phyloP scores from a whole-genome alignment of 2,113 vertebrate genomes.

The Melozone crissalis region DNA sequence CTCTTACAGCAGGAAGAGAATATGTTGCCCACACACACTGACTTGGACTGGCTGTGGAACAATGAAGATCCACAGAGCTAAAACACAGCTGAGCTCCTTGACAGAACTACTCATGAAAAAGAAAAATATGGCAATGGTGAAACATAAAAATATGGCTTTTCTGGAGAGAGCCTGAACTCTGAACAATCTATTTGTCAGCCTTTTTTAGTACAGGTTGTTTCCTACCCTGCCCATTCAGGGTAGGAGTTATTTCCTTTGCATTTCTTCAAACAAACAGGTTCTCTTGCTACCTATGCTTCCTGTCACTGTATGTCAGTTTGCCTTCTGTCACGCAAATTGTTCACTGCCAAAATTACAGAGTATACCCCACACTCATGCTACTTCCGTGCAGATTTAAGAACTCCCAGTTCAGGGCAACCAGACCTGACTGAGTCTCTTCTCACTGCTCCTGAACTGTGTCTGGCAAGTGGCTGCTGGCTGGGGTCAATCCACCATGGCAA shows the following conservation, averaged over 20 bases:
- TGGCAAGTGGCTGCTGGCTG: background rate
- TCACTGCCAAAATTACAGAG: background rate
- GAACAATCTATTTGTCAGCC: background rate
- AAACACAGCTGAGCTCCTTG: background rate
- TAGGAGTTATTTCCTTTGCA: background rate
- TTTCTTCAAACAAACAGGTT: background rate
- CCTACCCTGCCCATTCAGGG: background rate
- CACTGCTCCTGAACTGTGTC: background rate
- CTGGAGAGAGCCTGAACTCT: background rate
- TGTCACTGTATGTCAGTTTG: background rate
- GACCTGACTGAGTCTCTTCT: background rate
- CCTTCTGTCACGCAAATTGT: background rate
- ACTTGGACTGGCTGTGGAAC: background rate
- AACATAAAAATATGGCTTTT: background rate
- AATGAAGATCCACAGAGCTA: background rate
- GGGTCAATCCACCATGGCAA: background rate
- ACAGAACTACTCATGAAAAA: background rate
- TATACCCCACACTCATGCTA: background rate
- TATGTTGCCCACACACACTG: background rate
- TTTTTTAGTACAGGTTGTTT: background rate
- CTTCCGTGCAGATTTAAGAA: background rate
- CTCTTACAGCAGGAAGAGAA: background rate
- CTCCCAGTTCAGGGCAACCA: background rate
- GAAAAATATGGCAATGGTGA: background rate
- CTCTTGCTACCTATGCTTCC: background rate